phyloP scores from a whole-genome alignment of 2,888 invertebrate species.

The Agonopterix arenella region DNA sequence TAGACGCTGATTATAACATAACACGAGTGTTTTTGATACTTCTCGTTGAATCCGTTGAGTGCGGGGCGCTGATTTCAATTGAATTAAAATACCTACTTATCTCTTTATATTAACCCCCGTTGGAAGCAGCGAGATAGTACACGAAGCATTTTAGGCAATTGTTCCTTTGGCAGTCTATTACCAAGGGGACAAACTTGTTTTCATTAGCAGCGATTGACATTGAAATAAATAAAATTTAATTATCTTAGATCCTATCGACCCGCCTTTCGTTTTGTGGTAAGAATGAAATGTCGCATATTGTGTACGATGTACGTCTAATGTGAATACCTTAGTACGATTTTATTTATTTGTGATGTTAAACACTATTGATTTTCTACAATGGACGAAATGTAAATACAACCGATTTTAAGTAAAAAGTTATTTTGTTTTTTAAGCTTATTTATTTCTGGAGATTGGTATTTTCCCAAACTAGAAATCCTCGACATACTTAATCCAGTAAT shows the following conservation, averaged over 20 bases:
- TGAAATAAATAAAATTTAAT: slow-evolving; percentile 51
- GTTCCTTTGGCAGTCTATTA: slow-evolving; percentile 49
- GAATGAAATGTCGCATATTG: slow-evolving; percentile 65
- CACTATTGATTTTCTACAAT: slow-evolving; percentile 75
- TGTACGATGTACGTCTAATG: slow-evolving; percentile 67
- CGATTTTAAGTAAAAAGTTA: slow-evolving; percentile 76
- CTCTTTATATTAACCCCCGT: slow-evolving; percentile 13
- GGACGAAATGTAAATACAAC: slow-evolving; percentile 77
- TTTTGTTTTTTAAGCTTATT: slow-evolving; percentile 71
- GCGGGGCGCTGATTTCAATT: slow-evolving; percentile 6
- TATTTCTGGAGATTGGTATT: slow-evolving; percentile 42
- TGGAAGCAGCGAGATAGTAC: slow-evolving; percentile 33
- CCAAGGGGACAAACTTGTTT: slow-evolving; percentile 55
- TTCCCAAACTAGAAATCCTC: slow-evolving; percentile 12
- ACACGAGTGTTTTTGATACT: slow-evolving; percentile 47
- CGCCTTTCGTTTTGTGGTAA: slow-evolving; percentile 69
- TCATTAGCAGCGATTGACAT: slow-evolving; percentile 49
- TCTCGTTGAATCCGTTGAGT: slow-evolving; percentile 40
- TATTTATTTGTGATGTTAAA: slow-evolving; percentile 77
- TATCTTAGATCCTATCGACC: slow-evolving; percentile 55
- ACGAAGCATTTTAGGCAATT: slow-evolving; percentile 44
- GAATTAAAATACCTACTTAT: too few relatives aligned
- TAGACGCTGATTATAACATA: slow-evolving; percentile 30
- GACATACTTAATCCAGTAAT: slow-evolving; percentile 10
- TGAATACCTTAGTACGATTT: slow-evolving; percentile 75